A percentile compares a stretch with the other conserved stretches of the same genome.
These are phyloP conservation scores for Gadopsis marmoratus DNA, from an alignment of 2,797 vertebrate genomes.

Conservation along the genomic window DNA sequence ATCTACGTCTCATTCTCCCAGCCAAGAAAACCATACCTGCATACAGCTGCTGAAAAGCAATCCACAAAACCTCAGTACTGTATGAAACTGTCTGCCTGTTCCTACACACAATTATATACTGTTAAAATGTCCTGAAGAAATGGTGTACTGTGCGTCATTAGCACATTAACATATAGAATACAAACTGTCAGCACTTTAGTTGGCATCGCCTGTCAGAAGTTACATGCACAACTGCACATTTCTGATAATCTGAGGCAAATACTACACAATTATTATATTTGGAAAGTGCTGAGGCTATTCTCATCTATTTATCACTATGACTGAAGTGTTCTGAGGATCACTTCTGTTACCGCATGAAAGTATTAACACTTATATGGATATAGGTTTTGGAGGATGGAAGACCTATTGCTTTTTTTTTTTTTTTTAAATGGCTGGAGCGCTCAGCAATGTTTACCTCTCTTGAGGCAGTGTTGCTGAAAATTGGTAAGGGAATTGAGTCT, in stretches of 20 bases:
- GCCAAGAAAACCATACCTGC: conserved; percentile 44
- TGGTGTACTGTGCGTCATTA: conserved; percentile 1
- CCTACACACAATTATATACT: conserved; percentile 7
- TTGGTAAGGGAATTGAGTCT: conserved; percentile 81
- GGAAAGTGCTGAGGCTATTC: conserved; percentile 37
- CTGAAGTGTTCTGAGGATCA: conserved; percentile 44
- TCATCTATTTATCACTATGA: conserved; percentile 61
- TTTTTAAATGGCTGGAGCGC: conserved; percentile 74
- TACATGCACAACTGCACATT: conserved; percentile 32
- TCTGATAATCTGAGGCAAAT: conserved; percentile 40
- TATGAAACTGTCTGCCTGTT: conserved; percentile 16
- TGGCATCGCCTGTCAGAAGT: neutral
- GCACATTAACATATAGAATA: conserved; percentile 48
- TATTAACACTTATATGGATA: conserved; percentile 69
- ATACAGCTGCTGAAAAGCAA: conserved; percentile 35
- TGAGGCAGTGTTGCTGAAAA: conserved; percentile 84
- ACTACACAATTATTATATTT: conserved; percentile 31
- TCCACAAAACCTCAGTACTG: conserved; percentile 12
- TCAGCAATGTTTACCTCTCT: conserved; percentile 81
- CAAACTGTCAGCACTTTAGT: conserved; percentile 11
- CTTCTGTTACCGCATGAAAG: conserved; percentile 42
- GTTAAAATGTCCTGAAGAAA: conserved; percentile 11
- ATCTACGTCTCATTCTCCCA: conserved; percentile 62
- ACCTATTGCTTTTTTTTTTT: conserved; percentile 51
- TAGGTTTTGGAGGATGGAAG: conserved; percentile 73